phyloP scores from a whole-genome alignment of 2,888 invertebrate species.

The Galerucella pusilla region DNA sequence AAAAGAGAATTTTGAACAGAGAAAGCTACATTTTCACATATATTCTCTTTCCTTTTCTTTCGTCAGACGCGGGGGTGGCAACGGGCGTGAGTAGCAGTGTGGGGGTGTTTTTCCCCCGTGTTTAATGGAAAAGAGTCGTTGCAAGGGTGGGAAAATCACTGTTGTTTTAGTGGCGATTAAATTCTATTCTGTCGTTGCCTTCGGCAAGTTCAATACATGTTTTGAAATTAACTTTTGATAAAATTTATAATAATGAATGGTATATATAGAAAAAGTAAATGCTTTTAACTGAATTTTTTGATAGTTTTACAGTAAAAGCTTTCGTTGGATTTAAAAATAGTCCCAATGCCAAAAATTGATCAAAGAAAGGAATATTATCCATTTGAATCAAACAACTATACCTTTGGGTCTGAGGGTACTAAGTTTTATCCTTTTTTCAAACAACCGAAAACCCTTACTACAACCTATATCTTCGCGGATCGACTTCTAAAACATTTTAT shows the following conservation, averaged over 20 bases:
- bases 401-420: no score
- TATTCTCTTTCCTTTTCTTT: not conserved
- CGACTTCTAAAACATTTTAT: not conserved
- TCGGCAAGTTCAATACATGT: slow-evolving; percentile 11
- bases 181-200: slow-evolving; percentile 32
- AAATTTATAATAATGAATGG: not conserved
- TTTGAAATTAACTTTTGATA: slow-evolving; percentile 24
- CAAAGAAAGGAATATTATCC: no score
- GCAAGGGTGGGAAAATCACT: slow-evolving; percentile 39
- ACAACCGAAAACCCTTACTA: not conserved
- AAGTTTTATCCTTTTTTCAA: no score
- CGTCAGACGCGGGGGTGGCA: slow-evolving; percentile 6
- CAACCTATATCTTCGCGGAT: not conserved
- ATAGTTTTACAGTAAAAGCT: no score
- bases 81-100: slow-evolving; percentile 28
- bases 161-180: slow-evolving; percentile 38
- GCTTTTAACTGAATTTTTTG: no score
- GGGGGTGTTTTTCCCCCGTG: slow-evolving; percentile 38
- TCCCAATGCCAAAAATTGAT: no score
- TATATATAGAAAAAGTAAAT: no score
- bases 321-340: no score
- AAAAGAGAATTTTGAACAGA: not conserved
- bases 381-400: no score
- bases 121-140: slow-evolving; percentile 40
- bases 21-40: not conserved